Percentiles rank a stretch among this genome's conserved stretches.
Conservation (phyloP, 2,888 invertebrate genomes). For the Vandiemenella viatica region DNA sequence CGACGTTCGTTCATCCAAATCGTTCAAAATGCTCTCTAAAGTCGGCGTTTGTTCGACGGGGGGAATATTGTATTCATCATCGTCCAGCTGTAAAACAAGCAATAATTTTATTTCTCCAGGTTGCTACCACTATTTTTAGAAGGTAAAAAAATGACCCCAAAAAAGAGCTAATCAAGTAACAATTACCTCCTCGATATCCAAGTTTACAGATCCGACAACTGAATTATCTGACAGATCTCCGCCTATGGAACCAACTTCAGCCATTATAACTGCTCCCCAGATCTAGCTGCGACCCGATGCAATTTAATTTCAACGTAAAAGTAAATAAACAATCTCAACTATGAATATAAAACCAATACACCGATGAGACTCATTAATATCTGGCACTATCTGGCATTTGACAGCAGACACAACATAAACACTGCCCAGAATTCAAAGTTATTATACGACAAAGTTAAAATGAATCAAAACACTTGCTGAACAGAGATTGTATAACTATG, state of each 20-base stretch:
- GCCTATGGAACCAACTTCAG: slow-evolving; percentile 1
- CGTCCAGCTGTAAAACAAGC: slow-evolving; percentile 47
- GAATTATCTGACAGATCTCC: slow-evolving; percentile 35
- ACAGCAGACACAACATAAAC: too few relatives aligned
- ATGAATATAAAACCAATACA: too few relatives aligned
- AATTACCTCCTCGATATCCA: slow-evolving; percentile 53
- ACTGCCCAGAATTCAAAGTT: too few relatives aligned
- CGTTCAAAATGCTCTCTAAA: slow-evolving; percentile 67
- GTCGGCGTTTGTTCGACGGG: slow-evolving; percentile 60
- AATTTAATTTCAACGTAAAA: too few relatives aligned
- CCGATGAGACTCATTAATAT: too few relatives aligned
- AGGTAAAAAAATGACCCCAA: background rate
- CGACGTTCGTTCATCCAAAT: slow-evolving; percentile 29
- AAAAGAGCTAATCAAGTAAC: slow-evolving; percentile 2
- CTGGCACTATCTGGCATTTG: too few relatives aligned
- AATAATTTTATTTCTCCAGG: background rate
- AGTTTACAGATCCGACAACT: slow-evolving; percentile 36
- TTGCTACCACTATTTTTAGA: background rate
- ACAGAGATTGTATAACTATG: too few relatives aligned
- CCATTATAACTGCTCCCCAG: slow-evolving; percentile 6
- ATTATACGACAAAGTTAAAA: too few relatives aligned
- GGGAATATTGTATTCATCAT: slow-evolving; percentile 65
- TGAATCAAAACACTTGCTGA: too few relatives aligned
- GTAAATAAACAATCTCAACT: too few relatives aligned
- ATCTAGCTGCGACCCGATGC: too few relatives aligned